A percentile compares a stretch with the other conserved stretches of the same genome.
Evolutionary conservation across 2,888 invertebrate species (phyloP).

Genomic region (Melolontha melolontha): DNA sequence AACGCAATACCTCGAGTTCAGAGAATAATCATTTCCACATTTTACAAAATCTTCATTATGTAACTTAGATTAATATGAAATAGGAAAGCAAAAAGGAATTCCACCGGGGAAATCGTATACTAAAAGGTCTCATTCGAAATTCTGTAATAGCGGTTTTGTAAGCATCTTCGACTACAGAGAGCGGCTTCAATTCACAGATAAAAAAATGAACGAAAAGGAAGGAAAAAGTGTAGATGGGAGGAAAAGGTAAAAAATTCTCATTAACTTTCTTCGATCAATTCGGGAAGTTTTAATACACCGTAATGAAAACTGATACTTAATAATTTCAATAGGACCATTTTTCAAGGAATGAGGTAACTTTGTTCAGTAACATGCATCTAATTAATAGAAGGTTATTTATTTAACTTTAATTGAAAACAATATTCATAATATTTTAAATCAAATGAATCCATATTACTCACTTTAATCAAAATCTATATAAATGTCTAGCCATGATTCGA

Average conservation of each 20-base stretch:
- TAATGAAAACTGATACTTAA: slow-evolving; percentile 30
- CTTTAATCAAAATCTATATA: too few species aligned
- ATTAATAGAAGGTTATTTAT: too few species aligned
- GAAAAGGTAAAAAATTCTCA: slow-evolving; percentile 26
- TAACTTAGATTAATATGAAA: slow-evolving; percentile 46
- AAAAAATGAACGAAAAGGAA: slow-evolving; percentile 4
- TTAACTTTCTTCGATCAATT: slow-evolving; percentile 26
- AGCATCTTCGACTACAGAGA: slow-evolving; percentile 7
- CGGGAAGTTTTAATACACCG: slow-evolving; percentile 29
- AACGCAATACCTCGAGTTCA: slow-evolving; percentile 25
- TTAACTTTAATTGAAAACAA: too few species aligned
- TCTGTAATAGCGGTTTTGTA: slow-evolving; percentile 9
- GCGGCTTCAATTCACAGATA: slow-evolving; percentile 8
- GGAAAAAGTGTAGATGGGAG: neutral
- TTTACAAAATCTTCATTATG: slow-evolving; percentile 46
- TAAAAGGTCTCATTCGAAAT: slow-evolving; percentile 17
- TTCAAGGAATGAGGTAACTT: neutral
- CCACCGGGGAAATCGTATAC: slow-evolving; percentile 7
- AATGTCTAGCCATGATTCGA: too few species aligned
- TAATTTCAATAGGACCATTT: neutral
- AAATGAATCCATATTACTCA: too few species aligned
- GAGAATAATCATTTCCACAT: slow-evolving; percentile 45
- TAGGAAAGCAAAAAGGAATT: slow-evolving; percentile 38
- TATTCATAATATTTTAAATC: too few species aligned
- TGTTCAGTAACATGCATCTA: too few species aligned